Evolutionary conservation across 2,113 vertebrate genomes (phyloP), one percentile per base, ranked within the genome.

Genomic region (Platichthys flesus): DNA sequence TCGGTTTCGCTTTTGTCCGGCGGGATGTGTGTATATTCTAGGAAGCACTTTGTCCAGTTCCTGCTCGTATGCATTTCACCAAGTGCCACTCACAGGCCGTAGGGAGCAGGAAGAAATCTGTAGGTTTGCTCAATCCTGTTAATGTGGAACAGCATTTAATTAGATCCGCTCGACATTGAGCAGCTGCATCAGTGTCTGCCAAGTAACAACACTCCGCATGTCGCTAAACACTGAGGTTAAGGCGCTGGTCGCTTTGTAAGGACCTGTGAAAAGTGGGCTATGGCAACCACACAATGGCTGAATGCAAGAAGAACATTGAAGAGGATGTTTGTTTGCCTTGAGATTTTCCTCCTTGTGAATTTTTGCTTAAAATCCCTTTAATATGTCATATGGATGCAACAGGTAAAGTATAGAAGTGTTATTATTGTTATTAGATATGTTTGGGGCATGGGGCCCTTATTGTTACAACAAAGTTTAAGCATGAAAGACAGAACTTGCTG

Each of bases 61-160:
- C 93, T 93, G 92, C 78, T 93, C 37, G 35, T 85, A 79, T 84
- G 91, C 79, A 93, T 94, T 93, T 91, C 87, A 79, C 82, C 72
- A 67, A 86, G 81, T 92, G 92, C 84, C 94, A 93, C 88, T 94
- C 93, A 94, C 76, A 81, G 83, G 85, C 85, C 15, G 35, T n/a
- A 40, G 80, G 84, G 75, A 89, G 82, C 86, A 52, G 81, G 68
- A 67, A 63, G 84, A 78, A 90, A 90, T 82, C 83, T 73, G 85
- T 86, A 82, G 79, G 85, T 90, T 93, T 45, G 35, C 76, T 79
- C 88, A 93, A 94, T 95, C 93, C 92, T 94, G 90, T 94, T 93
- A 94, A 90, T 86, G 93, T 92, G 93, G 93, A 94, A 94, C 91
- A 91, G 93, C 88, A 84, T 93, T 93, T 93, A 91, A 94, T 94